Evolutionary conservation across 2,797 vertebrate species (phyloP).

Genomic region (Selene dorsalis): DNA sequence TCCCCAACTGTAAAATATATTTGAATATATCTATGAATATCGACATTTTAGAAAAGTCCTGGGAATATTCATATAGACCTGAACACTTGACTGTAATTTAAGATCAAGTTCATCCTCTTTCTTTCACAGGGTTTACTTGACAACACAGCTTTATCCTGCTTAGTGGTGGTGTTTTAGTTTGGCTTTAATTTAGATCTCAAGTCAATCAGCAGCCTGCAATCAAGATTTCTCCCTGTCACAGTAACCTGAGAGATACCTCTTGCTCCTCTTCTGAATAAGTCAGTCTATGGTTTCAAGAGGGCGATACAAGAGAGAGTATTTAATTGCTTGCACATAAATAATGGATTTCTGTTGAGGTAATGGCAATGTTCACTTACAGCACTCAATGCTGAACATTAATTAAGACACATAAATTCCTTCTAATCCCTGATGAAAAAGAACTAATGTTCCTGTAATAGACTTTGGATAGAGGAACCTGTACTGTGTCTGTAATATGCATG

Average conservation of each 20-base stretch:
- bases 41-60: background rate
- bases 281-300: conserved; percentile 80
- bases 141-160: background rate
- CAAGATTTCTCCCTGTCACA: conserved; percentile 74
- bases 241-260: conserved; percentile 76
- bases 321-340: conserved; percentile 83
- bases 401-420: conserved; percentile 76
- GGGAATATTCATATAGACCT: background rate
- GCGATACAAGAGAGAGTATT: conserved; percentile 78
- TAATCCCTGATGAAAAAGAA: conserved; percentile 76
- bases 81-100: background rate
- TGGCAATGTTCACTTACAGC: conserved; percentile 79
- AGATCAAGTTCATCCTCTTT: background rate
- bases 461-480: conserved; percentile 20
- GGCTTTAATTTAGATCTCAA: conserved; percentile 43
- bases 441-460: conserved; percentile 49
- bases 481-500: background rate
- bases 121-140: background rate
- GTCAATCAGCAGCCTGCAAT: conserved; percentile 81
- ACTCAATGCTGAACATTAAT: conserved; percentile 84
- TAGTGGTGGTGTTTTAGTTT: conserved; percentile 8
- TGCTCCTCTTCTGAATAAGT: conserved; percentile 80
- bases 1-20: background rate
- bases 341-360: conserved; percentile 80
- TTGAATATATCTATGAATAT: background rate